These are phyloP conservation scores for Andrena haemorrhoa DNA, from an alignment of 2,888 invertebrate species.

Conservation along the genomic window DNA sequence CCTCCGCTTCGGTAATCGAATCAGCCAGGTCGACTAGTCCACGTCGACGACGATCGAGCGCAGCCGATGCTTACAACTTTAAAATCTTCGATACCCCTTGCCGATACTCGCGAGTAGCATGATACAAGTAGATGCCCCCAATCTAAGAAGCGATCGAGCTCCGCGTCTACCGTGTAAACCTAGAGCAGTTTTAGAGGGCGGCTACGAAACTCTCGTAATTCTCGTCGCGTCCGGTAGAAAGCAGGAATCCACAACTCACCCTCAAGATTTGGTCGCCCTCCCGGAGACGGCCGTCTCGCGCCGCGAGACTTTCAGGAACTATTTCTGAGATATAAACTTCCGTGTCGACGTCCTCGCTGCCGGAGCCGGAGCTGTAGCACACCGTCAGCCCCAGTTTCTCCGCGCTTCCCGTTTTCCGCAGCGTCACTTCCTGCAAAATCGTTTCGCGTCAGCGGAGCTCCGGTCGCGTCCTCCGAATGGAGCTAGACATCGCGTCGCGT, in stretches of 20 bases:
- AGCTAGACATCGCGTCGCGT: no score
- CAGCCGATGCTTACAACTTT: slow-evolving; percentile 1
- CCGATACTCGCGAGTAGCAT: neutral
- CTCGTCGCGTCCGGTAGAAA: neutral
- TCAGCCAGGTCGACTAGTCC: slow-evolving; percentile 25
- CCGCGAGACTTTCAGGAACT: slow-evolving; percentile 87
- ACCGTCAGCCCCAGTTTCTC: slow-evolving; percentile 89
- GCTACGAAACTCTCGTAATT: slow-evolving; percentile 7
- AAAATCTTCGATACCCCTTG: neutral
- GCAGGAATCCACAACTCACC: slow-evolving; percentile 78
- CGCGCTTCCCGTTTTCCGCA: slow-evolving; percentile 86
- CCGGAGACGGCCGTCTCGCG: slow-evolving; percentile 87
- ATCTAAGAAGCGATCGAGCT: no score
- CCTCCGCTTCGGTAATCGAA: slow-evolving; percentile 36
- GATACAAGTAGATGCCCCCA: neutral
- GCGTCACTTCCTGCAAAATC: slow-evolving; percentile 88
- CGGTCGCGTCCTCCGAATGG: neutral
- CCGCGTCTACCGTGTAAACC: no score
- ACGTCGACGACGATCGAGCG: neutral
- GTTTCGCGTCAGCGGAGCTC: neutral
- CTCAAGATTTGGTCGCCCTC: slow-evolving; percentile 89
- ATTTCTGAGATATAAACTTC: slow-evolving; percentile 90
- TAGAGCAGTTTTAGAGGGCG: no score
- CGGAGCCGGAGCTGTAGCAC: slow-evolving; percentile 88
- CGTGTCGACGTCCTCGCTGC: slow-evolving; percentile 86